Base-by-base conservation (phyloP, 2,888 invertebrate species). In the Philopedon plagiatum region DNA sequence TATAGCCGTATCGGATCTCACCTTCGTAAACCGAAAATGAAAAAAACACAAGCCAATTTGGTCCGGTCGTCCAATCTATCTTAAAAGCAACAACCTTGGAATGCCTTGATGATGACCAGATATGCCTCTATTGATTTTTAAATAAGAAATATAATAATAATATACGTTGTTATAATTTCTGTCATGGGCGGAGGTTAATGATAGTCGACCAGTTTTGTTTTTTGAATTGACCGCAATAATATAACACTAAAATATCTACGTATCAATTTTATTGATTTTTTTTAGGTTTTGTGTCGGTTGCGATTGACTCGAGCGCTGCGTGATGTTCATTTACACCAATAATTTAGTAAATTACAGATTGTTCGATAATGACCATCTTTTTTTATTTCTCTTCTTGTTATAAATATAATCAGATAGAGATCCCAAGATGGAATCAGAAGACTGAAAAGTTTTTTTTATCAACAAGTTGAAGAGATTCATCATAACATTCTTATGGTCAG, bases 121-220 rank as follows among this genome's bases (percentile, higher is more conserved):
- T 58, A 58, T 58, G 13, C 46, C 67, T 54, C 37, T 67, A 67
- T 67, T 67, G 67, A 58, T 58, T 67, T 64, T 67, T 67, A 67
- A 60, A 67, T 67, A 60, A 67, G 44, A 18, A n/a, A n/a, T n/a
- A n/a, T n/a, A n/a, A 54, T 29, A 65, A 56, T 49, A 18, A 49
- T 65, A 39, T 41, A 18, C 63, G 51, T 51, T 29, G 51, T 63
- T 63, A 51, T 63, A 63, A 51, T 63, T 51, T 63, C 1, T 32
- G 37, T 19, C 63, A 63, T 63, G 37, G 37, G 63, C 63, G 63
- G 44, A 23, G 61, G 19, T 11, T 26, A 29, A 46, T 51, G 29
- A 46, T 62, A 26, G 44, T 61, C 4, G 1, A 61, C 11, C 61
- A 44, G 26, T 61, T 61, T 61, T 15, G 32, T 9, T 11, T 32